phyloP scores from a whole-genome alignment of 2,113 vertebrate species.

The Takifugu bimaculatus region DNA sequence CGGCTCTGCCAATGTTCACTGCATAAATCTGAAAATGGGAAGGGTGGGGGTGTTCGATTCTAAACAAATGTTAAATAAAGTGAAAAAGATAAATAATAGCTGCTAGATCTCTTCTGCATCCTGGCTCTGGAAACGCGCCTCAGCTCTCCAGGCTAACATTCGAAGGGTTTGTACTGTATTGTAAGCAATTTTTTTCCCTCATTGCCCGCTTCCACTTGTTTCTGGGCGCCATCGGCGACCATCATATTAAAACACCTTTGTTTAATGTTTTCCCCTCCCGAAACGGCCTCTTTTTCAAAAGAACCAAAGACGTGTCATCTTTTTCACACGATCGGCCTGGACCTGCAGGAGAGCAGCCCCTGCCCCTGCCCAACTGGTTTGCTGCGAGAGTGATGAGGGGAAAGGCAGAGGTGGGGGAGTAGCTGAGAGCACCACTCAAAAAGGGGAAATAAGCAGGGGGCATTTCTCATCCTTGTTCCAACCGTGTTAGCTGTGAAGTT shows the following conservation, averaged over 20 bases:
- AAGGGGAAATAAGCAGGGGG: slow-evolving; percentile 29
- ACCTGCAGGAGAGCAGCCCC: slow-evolving; percentile 63
- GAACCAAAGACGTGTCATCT: slow-evolving; percentile 65
- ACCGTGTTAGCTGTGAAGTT: slow-evolving; percentile 40
- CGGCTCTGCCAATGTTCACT: neutral
- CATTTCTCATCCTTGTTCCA: slow-evolving; percentile 39
- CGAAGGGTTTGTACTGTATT: slow-evolving; percentile 53
- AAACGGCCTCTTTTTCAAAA: slow-evolving; percentile 56
- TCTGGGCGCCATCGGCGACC: slow-evolving; percentile 59
- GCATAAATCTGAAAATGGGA: too few relatives aligned
- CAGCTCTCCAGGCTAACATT: slow-evolving; percentile 56
- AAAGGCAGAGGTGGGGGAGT: slow-evolving; percentile 5
- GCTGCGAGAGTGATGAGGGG: slow-evolving; percentile 37
- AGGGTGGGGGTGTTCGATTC: too few relatives aligned
- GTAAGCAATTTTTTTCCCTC: slow-evolving; percentile 60
- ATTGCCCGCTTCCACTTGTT: slow-evolving; percentile 30
- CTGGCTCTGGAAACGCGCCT: slow-evolving; percentile 39
- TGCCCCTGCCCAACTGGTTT: slow-evolving; percentile 64
- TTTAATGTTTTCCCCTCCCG: slow-evolving; percentile 55
- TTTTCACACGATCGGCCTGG: slow-evolving; percentile 62
- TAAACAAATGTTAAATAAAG: slow-evolving; percentile 6
- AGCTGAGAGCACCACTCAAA: slow-evolving; percentile 25
- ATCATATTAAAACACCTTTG: slow-evolving; percentile 65
- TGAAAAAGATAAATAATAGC: slow-evolving; percentile 22
- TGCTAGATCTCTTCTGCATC: slow-evolving; percentile 44